These are phyloP conservation scores for Listronotus bonariensis DNA, from an alignment of 1,140 invertebrate species.

Conservation along the genomic window DNA sequence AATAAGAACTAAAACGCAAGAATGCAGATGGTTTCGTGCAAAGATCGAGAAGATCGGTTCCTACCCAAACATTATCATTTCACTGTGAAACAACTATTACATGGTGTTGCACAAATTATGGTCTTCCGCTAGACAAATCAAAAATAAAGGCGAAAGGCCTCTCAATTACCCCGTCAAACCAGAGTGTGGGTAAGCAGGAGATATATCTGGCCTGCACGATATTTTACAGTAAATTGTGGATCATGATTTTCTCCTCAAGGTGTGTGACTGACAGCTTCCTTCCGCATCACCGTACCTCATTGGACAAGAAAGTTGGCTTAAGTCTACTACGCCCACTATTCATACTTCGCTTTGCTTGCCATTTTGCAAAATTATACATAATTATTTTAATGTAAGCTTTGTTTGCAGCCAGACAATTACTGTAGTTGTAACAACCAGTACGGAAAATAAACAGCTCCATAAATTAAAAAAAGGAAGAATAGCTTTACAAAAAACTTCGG, in stretches of 20 bases:
- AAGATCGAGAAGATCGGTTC: conserved; percentile 31
- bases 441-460: neutral
- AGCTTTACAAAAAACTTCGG: too few species aligned
- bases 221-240: conserved; percentile 23
- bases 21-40: conserved; percentile 32
- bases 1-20: conserved; percentile 21
- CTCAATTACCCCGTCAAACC: conserved; percentile 45
- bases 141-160: conserved; percentile 41
- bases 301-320: conserved; percentile 23
- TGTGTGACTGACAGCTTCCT: conserved; percentile 39
- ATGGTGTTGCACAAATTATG: conserved; percentile 50
- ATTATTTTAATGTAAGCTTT: conserved; percentile 24
- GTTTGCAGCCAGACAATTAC: conserved; percentile 2
- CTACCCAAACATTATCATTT: conserved; percentile 42
- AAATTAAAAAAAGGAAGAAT: too few species aligned
- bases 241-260: conserved; percentile 29
- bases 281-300: conserved; percentile 30
- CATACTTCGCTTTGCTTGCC: conserved; percentile 7
- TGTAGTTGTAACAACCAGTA: neutral
- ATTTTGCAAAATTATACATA: conserved; percentile 26
- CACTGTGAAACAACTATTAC: conserved; percentile 46
- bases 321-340: conserved; percentile 33
- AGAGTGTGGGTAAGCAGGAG: conserved; percentile 39
- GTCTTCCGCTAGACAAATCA: conserved; percentile 50
- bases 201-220: conserved; percentile 29